These are phyloP conservation scores for Calameuta pallipes DNA, from an alignment of 2,888 invertebrate species.

Conservation along the genomic window DNA sequence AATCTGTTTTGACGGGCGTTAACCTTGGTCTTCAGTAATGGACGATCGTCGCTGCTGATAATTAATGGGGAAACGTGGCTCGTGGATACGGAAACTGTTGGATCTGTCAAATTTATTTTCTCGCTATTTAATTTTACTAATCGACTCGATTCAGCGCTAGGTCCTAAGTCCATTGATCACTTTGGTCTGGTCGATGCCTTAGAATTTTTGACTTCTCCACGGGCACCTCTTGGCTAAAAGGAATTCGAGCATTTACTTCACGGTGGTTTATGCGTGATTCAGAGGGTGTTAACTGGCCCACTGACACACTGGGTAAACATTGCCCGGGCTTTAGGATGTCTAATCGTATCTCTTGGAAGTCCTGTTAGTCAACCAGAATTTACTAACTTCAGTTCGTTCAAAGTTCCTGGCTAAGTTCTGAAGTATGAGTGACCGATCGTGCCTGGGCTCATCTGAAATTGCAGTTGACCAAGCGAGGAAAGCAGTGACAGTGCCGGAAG, in stretches of 20 bases:
- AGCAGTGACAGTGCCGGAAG: neutral
- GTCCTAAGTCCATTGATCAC: neutral
- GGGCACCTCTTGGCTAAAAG: neutral
- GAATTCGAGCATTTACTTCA: neutral
- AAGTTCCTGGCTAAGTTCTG: neutral
- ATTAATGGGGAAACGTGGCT: neutral
- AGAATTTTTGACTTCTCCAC: neutral
- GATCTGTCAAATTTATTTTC: neutral
- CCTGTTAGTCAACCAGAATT: neutral
- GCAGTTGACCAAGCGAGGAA: neutral
- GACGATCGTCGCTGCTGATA: neutral
- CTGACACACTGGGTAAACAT: constrained; percentile 8
- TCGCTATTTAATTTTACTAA: neutral
- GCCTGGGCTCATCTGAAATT: neutral
- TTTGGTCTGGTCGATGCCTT: neutral
- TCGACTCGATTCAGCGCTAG: neutral
- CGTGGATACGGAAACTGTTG: neutral
- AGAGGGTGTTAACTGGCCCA: constrained; percentile 1
- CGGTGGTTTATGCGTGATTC: neutral
- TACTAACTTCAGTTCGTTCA: too few species aligned
- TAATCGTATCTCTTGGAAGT: neutral
- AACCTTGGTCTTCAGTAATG: neutral
- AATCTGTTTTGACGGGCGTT: neutral
- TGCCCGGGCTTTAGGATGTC: neutral
- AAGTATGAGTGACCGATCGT: neutral